phyloP scores from a whole-genome alignment of 2,888 invertebrate genomes.

The Andrena praecox region DNA sequence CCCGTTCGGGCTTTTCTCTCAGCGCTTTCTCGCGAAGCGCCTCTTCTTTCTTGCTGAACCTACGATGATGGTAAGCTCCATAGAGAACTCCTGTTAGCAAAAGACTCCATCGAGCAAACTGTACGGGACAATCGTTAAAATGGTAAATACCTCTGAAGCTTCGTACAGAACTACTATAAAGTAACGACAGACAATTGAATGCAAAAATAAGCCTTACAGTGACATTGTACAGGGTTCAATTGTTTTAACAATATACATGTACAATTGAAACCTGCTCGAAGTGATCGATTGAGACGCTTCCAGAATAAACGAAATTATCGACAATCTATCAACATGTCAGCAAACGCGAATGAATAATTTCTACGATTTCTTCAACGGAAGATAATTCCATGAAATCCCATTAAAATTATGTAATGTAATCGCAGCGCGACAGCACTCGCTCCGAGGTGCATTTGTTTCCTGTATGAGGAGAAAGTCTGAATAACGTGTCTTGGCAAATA shows the following conservation, averaged over 20 bases:
- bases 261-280: not conserved
- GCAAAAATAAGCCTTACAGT: not conserved
- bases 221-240: not conserved
- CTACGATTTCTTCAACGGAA: conserved; percentile 1
- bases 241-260: not conserved
- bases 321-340: not conserved
- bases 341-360: not conserved
- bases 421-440: not conserved
- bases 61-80: conserved; percentile 90
- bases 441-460: not conserved
- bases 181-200: not conserved
- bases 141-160: too few species aligned
- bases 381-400: conserved; percentile 8
- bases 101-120: conserved; percentile 94
- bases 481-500: not conserved
- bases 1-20: conserved; percentile 89
- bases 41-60: conserved; percentile 89
- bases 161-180: too few species aligned
- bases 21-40: conserved; percentile 89
- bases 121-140: conserved; percentile 44
- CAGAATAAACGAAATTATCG: not conserved
- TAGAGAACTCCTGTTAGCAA: conserved; percentile 90
- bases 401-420: conserved; percentile 68
- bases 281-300: not conserved
- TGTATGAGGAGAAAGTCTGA: not conserved